Base-by-base conservation (phyloP, 2,797 vertebrate species). In the Argya squamiceps region DNA sequence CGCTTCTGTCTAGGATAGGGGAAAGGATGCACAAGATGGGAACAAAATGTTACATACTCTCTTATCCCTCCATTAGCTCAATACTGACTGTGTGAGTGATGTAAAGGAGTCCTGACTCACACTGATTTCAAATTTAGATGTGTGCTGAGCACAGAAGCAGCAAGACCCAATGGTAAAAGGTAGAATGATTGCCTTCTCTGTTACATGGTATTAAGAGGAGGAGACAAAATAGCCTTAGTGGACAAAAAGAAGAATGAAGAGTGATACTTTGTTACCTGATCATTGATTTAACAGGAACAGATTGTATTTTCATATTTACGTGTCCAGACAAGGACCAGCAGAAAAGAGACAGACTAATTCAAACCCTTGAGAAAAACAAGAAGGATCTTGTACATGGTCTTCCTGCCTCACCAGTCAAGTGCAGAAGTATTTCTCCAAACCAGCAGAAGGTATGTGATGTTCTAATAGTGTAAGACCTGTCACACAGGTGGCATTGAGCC, bases 251-350 rank as follows among this genome's bases (percentile, higher is more conserved):
- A 64, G 21, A 79, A 64, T 26, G 5, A 80, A 88, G 36, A 56
- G 67, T 2, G 5, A 70, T 52, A 49, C 10, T 44, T 10, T 76
- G 12, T 49, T n/a, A 64, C 41, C 44, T 89, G 46, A 75, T 34
- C 24, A n/a, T 14, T 73, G 52, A 59, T 69, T 85, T 47, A 83
- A 55, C n/a, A 78, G 63, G 36, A 79, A 83, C 83, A 16, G 10
- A 56, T 60, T 79, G 34, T 69, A 50, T 88, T 95, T 79, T 70
- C 36, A 10, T 91, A 43, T 71, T 85, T 81, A 50, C 52, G 22
- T 92, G 49, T 82, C 50, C 80, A 98, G 96, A 96, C 71, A 94
- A 88, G 56, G 97, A 98, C 85, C 97, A 97, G 67, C 85, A 97
- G 93, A 97, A 93, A 71, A 98, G 95, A 96, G 90, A 95, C 50